Percentiles rank a stretch among this genome's conserved stretches.
Evolutionary conservation across 2,888 invertebrate species (phyloP).

Genomic region (Cryptophagus acutangulus): DNA sequence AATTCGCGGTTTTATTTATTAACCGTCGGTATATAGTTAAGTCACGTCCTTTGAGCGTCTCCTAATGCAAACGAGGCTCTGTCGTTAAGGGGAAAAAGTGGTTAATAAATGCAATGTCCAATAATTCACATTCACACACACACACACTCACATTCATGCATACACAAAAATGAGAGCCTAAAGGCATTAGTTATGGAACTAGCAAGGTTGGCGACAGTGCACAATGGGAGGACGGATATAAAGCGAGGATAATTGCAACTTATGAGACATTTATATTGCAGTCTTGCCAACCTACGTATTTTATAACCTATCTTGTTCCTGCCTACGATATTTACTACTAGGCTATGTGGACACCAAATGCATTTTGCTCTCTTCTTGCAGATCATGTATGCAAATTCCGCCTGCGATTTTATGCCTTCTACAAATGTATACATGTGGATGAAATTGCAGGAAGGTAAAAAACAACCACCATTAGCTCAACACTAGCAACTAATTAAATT

Average conservation of each 20-base stretch:
- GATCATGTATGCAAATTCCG: constrained; percentile 15
- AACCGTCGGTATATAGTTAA: no score
- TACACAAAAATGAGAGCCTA: no score
- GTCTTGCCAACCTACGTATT: constrained; percentile 42
- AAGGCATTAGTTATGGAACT: constrained; percentile 31
- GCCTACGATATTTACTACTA: constrained; percentile 38
- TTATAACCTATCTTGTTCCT: constrained; percentile 40
- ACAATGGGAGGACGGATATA: constrained; percentile 46
- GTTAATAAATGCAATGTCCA: no score
- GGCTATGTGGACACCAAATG: constrained; percentile 22
- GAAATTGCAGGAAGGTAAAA: no score
- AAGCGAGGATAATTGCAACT: constrained; percentile 47
- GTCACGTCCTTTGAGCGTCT: no score
- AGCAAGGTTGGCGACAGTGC: constrained; percentile 39
- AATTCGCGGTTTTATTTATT: no score
- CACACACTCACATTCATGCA: background rate
- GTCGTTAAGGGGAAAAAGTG: no score
- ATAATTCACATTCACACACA: constrained; percentile 18
- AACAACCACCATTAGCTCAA: no score
- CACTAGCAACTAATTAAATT: no score
- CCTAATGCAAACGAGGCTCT: no score
- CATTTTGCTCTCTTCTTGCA: constrained; percentile 10
- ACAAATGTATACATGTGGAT: no score
- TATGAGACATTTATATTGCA: constrained; percentile 46
- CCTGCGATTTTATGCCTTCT: no score